These are phyloP conservation scores for Sebastes vulpes DNA, from an alignment of 2,797 vertebrate species.

Conservation along the genomic window DNA sequence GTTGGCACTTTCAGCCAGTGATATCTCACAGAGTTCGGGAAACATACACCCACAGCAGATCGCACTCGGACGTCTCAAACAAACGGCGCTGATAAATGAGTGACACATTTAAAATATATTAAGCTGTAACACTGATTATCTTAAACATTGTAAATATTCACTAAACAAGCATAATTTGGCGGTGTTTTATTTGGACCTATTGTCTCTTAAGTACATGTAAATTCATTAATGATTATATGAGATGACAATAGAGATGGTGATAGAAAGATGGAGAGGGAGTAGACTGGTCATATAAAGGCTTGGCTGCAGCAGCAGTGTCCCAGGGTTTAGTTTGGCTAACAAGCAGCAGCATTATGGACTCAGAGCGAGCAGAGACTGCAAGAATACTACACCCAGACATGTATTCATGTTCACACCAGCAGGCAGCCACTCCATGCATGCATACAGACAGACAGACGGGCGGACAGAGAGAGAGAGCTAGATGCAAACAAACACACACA, in stretches of 20 bases:
- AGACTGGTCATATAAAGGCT: not conserved
- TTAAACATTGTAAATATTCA: slow-evolving; percentile 90
- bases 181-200: slow-evolving; percentile 86
- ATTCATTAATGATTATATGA: too few relatives aligned
- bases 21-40: not conserved
- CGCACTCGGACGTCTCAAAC: too few relatives aligned
- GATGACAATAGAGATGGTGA: not conserved
- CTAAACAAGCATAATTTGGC: slow-evolving; percentile 83
- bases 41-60: not conserved
- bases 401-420: not conserved
- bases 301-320: slow-evolving; percentile 10
- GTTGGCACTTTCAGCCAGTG: not conserved
- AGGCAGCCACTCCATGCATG: not conserved
- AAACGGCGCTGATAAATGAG: slow-evolving; percentile 84
- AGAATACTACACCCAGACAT: not conserved
- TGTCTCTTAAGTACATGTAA: slow-evolving; percentile 84
- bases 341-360: slow-evolving; percentile 24
- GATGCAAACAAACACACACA: not conserved
- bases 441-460: not conserved
- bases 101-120: slow-evolving; percentile 53
- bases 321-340: slow-evolving; percentile 26
- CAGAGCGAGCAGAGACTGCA: not conserved
- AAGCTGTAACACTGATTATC: slow-evolving; percentile 76
- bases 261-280: not conserved
- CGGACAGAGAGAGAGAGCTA: not conserved